These are phyloP conservation scores for Amiota mariae DNA, from an alignment of 2,888 invertebrate genomes.

Conservation along the genomic window DNA sequence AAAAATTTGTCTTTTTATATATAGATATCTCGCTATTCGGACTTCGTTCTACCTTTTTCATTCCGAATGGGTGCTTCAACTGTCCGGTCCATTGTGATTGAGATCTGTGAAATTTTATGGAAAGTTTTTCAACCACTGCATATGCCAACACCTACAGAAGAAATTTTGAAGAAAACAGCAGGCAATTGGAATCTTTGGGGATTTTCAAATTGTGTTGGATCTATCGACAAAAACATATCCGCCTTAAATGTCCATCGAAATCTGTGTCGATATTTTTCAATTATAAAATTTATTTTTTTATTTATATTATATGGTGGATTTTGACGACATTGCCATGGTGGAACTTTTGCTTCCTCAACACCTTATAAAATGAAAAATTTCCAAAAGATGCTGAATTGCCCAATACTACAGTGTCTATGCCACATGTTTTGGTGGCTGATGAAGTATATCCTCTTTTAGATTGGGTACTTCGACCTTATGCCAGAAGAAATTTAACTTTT, in stretches of 20 bases:
- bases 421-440: conserved; percentile 38
- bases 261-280: conserved; percentile 59
- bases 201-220: conserved; percentile 57
- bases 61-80: too few species aligned
- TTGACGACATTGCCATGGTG: conserved; percentile 36
- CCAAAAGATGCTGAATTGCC: conserved; percentile 30
- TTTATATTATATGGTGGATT: conserved; percentile 36
- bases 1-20: too few species aligned
- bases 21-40: too few species aligned
- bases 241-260: conserved; percentile 52
- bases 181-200: too few species aligned
- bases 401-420: conserved; percentile 31
- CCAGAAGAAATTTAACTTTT: conserved; percentile 31
- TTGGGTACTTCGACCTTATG: conserved; percentile 36
- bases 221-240: conserved; percentile 58
- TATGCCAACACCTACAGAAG: too few species aligned
- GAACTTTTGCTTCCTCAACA: too few species aligned
- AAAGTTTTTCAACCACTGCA: too few species aligned
- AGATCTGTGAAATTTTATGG: too few species aligned
- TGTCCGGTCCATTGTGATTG: too few species aligned
- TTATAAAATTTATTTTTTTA: conserved; percentile 50
- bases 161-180: too few species aligned
- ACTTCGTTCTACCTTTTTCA: too few species aligned
- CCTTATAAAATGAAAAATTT: conserved; percentile 33
- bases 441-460: conserved; percentile 35